Evolutionary conservation across 2,113 vertebrate genomes (phyloP).

Genomic region (Dolichallabes microphthalmus): DNA sequence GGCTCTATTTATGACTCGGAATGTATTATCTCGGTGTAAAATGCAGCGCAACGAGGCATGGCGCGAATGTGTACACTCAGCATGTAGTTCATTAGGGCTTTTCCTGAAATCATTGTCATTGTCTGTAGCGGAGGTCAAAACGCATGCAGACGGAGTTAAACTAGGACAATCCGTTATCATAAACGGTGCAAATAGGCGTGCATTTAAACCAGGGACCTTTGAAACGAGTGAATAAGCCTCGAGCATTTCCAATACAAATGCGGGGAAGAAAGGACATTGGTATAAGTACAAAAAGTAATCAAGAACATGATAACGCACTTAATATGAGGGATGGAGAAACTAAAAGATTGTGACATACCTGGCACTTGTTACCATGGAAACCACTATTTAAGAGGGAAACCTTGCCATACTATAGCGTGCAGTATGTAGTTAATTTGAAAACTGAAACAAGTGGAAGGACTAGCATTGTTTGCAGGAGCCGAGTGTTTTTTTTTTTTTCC

Average conservation of each 20-base stretch:
- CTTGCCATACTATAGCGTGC: background rate
- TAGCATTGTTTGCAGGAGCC: background rate
- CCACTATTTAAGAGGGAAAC: background rate
- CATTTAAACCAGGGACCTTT: background rate
- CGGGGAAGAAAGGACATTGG: background rate
- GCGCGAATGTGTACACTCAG: background rate
- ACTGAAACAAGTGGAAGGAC: background rate
- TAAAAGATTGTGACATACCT: background rate
- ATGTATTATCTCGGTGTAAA: background rate
- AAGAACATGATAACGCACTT: background rate
- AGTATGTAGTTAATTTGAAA: background rate
- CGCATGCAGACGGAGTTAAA: background rate
- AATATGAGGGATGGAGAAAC: background rate
- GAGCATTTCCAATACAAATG: background rate
- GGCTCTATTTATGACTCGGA: background rate
- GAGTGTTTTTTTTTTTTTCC: background rate
- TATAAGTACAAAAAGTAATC: background rate
- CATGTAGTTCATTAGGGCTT: conserved; percentile 1
- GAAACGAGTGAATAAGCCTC: background rate
- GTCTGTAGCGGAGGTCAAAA: background rate
- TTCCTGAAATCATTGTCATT: background rate
- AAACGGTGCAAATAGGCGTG: background rate
- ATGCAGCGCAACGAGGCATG: background rate
- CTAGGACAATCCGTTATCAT: background rate
- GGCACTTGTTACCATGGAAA: background rate